Evolutionary conservation across 92 coral and sea anemone genomes (phyloP), one percentile per base, ranked within the genome.

Genomic region (Paragorgia papillata): DNA sequence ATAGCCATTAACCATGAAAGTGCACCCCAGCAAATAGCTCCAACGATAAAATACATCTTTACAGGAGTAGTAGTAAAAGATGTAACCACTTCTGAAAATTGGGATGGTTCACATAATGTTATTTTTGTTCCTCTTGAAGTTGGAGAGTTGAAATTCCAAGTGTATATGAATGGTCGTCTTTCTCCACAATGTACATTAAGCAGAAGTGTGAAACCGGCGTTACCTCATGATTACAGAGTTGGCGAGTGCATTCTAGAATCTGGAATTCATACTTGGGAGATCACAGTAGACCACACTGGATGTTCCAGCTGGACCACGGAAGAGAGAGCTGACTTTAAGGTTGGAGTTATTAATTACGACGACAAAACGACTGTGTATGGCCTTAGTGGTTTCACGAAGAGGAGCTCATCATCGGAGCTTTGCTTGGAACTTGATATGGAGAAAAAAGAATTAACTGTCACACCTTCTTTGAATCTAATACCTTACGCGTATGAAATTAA

Each of bases 41-140:
- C 9, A 7, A 46, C 15, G 43, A 37, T 37, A 10, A 7, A 75
- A 35, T 67, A 46, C 12, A 21, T 82, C 20, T 60, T 58, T 4
- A 51, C 43, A 51, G 86, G 40, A 24, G 63, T 63, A 31, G 46
- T 65, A 9, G 24, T 46, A 57, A 25, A 57, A 19, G 54, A 51
- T 40, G 25, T 55, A 32, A 9, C 30, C 5, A 24, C 32, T 33
- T 74, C 76, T n/a, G 77, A 8, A 40, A 62, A 74, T 58, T 9
- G 12, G 50, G 85, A 75, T 33, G 50, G 66, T 81, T 53, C 76
- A 25, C 55, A 75, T 48, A 57, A 22, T 22, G 80, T 81, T 24
- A 54, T 35, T 33, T 67, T 62, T 51, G 64, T 40, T 53, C 85
- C 89, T 28, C 15, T 46, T 12, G 33, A 49, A 0, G 58, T 30